A percentile compares a stretch with the other conserved stretches of the same genome.
phyloP scores from a whole-genome alignment of 2,888 invertebrate species.

The Drosophila ezoana region DNA sequence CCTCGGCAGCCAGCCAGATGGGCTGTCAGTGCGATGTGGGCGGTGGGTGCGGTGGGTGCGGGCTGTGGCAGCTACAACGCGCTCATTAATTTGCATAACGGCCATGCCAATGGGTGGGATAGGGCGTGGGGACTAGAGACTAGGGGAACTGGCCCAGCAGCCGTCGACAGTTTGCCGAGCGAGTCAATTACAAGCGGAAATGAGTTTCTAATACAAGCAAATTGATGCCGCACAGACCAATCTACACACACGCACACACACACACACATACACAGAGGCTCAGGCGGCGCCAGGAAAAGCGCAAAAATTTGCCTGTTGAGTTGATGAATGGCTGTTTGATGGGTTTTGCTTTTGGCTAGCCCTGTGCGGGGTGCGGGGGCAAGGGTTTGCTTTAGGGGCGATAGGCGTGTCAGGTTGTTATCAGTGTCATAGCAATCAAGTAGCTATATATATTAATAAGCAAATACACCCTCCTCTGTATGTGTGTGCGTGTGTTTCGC shows the following conservation, averaged over 20 bases:
- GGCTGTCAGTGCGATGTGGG: too few relatives aligned
- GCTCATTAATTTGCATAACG: slow-evolving; percentile 70
- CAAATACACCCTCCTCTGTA: slow-evolving; percentile 13
- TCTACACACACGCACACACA: slow-evolving; percentile 10
- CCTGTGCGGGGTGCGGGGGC: background rate
- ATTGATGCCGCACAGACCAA: slow-evolving; percentile 51
- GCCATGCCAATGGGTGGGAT: slow-evolving; percentile 2
- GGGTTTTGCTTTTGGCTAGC: slow-evolving; percentile 35
- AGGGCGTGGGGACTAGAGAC: background rate
- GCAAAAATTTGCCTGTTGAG: slow-evolving; percentile 58
- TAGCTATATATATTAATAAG: slow-evolving; percentile 50
- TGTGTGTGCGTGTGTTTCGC: slow-evolving; percentile 9
- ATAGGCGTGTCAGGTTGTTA: slow-evolving; percentile 35
- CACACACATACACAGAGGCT: slow-evolving; percentile 5
- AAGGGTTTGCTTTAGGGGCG: background rate
- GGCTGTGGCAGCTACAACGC: slow-evolving; percentile 13
- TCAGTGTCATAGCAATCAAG: slow-evolving; percentile 57
- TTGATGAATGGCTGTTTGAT: slow-evolving; percentile 70
- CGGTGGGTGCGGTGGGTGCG: too few relatives aligned
- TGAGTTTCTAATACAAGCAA: slow-evolving; percentile 74
- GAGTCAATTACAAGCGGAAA: slow-evolving; percentile 75
- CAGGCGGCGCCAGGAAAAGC: slow-evolving; percentile 39
- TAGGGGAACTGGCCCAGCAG: background rate
- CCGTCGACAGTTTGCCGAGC: slow-evolving; percentile 56
- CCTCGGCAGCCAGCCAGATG: background rate